Percentiles rank a stretch among this genome's conserved stretches.
Evolutionary conservation across 2,113 vertebrate genomes (phyloP).

Genomic region (Chaetops frenatus): DNA sequence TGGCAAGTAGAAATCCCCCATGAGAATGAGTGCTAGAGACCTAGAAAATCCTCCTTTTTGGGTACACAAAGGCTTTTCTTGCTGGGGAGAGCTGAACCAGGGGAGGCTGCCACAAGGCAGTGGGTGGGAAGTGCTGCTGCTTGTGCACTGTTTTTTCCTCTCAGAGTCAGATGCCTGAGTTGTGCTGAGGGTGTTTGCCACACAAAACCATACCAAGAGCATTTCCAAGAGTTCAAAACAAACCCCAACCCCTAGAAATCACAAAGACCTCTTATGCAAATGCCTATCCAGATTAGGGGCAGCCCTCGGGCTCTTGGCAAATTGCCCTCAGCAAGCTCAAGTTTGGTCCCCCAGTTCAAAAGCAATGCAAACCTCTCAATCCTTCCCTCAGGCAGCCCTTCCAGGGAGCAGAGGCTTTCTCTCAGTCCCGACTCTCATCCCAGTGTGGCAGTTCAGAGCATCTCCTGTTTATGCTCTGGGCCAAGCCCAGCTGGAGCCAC

Average conservation of each 20-base stretch:
- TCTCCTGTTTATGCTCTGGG: background rate
- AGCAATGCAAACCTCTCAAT: background rate
- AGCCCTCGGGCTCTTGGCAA: background rate
- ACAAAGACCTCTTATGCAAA: conserved; percentile 6
- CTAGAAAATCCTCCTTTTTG: background rate
- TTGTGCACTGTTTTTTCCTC: background rate
- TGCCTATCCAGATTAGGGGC: background rate
- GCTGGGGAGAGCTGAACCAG: background rate
- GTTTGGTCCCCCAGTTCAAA: background rate
- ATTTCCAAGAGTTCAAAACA: background rate
- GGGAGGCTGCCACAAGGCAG: background rate
- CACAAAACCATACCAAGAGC: background rate
- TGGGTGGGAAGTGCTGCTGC: background rate
- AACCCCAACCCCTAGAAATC: background rate
- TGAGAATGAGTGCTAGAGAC: background rate
- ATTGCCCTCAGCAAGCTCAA: background rate
- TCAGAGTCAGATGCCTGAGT: background rate
- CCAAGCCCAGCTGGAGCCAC: background rate
- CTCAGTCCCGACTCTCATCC: background rate
- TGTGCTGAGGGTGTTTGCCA: background rate
- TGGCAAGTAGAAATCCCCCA: background rate
- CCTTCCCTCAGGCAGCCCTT: background rate
- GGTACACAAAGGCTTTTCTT: background rate
- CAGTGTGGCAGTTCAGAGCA: background rate
- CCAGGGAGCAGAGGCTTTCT: background rate